These are phyloP conservation scores for Phenganax subtilis DNA, from an alignment of 92 coral and sea anemone genomes.

Conservation along the genomic window DNA sequence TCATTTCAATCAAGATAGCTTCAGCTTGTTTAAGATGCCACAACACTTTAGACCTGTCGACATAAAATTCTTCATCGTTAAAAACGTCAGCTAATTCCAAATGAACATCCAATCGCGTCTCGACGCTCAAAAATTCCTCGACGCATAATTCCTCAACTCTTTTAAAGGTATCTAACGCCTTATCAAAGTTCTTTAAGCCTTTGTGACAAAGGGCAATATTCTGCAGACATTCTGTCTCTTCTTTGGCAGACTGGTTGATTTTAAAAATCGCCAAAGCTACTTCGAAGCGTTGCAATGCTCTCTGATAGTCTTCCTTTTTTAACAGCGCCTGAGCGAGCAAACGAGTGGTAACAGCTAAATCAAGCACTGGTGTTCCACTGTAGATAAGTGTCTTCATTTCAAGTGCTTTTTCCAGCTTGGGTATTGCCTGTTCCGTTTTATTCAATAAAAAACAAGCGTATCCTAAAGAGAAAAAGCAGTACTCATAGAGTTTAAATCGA, in stretches of 20 bases:
- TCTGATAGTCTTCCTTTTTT: conserved; percentile 4
- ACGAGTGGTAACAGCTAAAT: background rate
- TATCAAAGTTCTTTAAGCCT: conserved; percentile 16
- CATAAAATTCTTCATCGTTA: background rate
- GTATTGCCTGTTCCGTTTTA: conserved; percentile 23
- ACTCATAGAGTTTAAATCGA: background rate
- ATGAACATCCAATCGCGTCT: background rate
- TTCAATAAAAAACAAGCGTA: conserved; percentile 5
- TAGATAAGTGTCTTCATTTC: conserved; percentile 27
- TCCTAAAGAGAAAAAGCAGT: conserved; percentile 6
- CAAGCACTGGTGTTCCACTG: background rate
- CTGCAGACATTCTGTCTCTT: conserved; percentile 15
- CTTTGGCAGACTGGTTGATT: conserved; percentile 11
- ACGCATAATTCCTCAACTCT: conserved; percentile 18
- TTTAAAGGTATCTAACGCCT: background rate
- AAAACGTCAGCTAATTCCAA: background rate
- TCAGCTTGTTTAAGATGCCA: conserved; percentile 14
- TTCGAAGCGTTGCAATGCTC: conserved; percentile 19
- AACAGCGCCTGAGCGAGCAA: conserved; percentile 22
- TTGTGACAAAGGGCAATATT: conserved; percentile 27
- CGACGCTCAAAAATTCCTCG: background rate
- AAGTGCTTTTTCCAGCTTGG: conserved; percentile 20
- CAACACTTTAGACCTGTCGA: conserved; percentile 4
- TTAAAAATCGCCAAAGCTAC: conserved; percentile 17
- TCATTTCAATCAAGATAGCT: conserved; percentile 8